A percentile compares a stretch with the other conserved stretches of the same genome.
phyloP scores from a whole-genome alignment of 2,113 vertebrate species.

The Chroicocephalus ridibundus region DNA sequence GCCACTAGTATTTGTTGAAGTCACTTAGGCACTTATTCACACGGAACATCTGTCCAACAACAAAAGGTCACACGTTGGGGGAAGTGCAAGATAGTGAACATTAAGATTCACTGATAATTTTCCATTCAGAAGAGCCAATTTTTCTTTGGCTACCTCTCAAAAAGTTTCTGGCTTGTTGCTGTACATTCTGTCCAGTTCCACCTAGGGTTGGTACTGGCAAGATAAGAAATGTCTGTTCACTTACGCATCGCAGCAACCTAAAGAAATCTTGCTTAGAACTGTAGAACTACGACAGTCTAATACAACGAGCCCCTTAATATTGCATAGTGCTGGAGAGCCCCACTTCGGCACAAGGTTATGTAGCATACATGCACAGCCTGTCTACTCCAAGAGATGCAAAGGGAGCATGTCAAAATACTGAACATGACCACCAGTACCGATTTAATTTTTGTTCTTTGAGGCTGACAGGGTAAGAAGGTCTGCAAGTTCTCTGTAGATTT shows the following conservation, averaged over 20 bases:
- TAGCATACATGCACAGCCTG: neutral
- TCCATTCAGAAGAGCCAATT: neutral
- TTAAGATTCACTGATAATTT: neutral
- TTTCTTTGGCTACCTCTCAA: neutral
- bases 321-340: neutral
- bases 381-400: neutral
- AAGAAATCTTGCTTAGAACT: neutral
- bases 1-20: neutral
- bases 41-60: neutral
- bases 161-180: neutral
- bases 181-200: neutral
- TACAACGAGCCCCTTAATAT: neutral
- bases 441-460: neutral
- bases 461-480: neutral
- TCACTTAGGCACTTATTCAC: slow-evolving; percentile 12
- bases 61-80: neutral
- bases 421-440: neutral
- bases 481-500: neutral
- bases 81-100: neutral
- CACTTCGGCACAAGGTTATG: neutral
- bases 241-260: neutral
- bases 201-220: neutral
- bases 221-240: neutral
- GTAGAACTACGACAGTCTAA: neutral
- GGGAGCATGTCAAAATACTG: neutral